Evolutionary conservation across 2,888 invertebrate species (phyloP), one percentile per base, ranked within the genome.

Genomic region (Agrotis exclamationis): DNA sequence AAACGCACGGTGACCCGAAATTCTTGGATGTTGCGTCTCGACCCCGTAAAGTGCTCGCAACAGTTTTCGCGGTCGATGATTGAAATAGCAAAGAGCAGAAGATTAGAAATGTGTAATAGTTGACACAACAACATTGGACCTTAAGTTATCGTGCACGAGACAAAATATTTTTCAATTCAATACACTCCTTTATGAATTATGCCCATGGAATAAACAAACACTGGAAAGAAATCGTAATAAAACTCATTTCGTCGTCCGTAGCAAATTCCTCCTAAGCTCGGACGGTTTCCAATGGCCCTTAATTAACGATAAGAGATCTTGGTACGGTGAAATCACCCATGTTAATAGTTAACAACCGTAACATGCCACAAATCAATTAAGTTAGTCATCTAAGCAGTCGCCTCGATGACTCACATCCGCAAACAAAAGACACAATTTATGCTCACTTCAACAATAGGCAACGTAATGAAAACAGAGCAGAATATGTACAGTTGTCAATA

Each of bases 301-400:
- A 69, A 84, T 80, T 75, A 78, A 67, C 79, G 82, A 84, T 82
- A 86, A 84, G 70, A 79, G 78, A 79, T 84, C 76, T 87, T 76
- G 85, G 79, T 77, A 81, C 78, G 87, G 84, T 91, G 88, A 91
- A 92, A 91, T 90, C 91, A 93, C 90, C 91, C 89, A 91, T 88
- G 88, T 91, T 90, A 91, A 88, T 89, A 91, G 88, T 93, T 92
- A 93, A 94, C 88, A 87, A 92, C 92, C 92, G 91, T 92, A 88
- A 89, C 94, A 94, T 93, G 93, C 93, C 83, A 89, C 90, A 92
- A 94, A 94, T 94, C 93, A 93, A 93, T 93, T 91, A 92, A 92
- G 90, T 94, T 93, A 94, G 94, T 95, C 94, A 94, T 93, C 92
- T 90, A 85, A 86, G 80, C 83, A 82, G 86, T 87, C 78, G 83